Evolutionary conservation across 2,113 vertebrate species (phyloP).

Genomic region (Psilopogon haemacephalus): DNA sequence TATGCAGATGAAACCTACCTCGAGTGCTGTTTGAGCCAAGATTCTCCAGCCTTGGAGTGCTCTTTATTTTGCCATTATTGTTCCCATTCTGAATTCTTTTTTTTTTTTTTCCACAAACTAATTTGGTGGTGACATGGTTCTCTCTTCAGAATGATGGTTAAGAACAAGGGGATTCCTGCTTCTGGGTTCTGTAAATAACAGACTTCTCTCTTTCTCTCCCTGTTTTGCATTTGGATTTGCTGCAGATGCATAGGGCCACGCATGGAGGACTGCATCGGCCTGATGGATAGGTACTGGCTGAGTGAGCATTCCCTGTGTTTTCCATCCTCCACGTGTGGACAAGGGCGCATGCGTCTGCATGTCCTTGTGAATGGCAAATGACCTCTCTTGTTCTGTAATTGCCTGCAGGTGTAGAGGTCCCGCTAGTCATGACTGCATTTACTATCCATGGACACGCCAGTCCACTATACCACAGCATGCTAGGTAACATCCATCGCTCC

Average conservation of each 20-base stretch:
- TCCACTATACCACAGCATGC: constrained; percentile 81
- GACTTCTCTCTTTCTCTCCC: constrained; percentile 68
- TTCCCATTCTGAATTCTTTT: neutral
- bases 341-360: constrained; percentile 78
- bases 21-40: neutral
- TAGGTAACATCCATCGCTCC: constrained; percentile 80
- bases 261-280: constrained; percentile 94
- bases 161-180: neutral
- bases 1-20: constrained; percentile 27
- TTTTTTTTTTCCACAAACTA: neutral
- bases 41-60: neutral
- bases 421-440: constrained; percentile 84
- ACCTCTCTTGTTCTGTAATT: constrained; percentile 81
- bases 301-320: constrained; percentile 65
- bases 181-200: neutral
- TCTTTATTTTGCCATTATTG: neutral
- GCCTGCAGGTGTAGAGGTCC: constrained; percentile 85
- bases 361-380: constrained; percentile 75
- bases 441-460: constrained; percentile 82
- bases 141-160: neutral
- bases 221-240: constrained; percentile 52
- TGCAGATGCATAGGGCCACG: constrained; percentile 92
- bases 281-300: constrained; percentile 94
- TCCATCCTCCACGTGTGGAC: constrained; percentile 70
- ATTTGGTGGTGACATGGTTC: neutral